Evolutionary conservation across 2,888 invertebrate genomes (phyloP), one percentile per base, ranked within the genome.

Genomic region (Antitype chi): DNA sequence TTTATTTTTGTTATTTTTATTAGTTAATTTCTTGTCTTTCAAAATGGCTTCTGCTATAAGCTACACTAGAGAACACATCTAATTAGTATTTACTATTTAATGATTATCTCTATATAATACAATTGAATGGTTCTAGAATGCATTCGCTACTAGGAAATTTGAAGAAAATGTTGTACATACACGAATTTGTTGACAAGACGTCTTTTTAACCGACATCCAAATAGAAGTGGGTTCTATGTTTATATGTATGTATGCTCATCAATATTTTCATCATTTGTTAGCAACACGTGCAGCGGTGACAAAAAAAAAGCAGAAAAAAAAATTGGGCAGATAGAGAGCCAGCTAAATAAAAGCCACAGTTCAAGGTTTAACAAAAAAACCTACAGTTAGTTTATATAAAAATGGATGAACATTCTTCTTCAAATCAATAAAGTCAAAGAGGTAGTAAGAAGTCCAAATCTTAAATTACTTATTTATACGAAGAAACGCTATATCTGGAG

Each of bases 401-500:
- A 59, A 25, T 15, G n/a, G 15, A 25, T 25, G 25, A 25, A 57
- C 25, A 55, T 94, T 89, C 97, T 97, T 89, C 98, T 97, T 73
- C 96, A 94, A 90, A 98, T 92, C 92, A 98, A 90, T 68, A 98
- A 87, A 32, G 97, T 96, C 89, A 98, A 88, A 23, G 98, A 97
- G 0, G 98, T 97, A 0, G 98, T 98, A 43, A 98, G 85, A 77
- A 98, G 85, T 97, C 98, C 98, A 96, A 98, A 98, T 93, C 98
- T 98, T 97, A 98, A 97, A 96, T 98, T 98, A 97, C 98, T 98
- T 97, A 98, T 97, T 91, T 38, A 38, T 38, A 38, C 98, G 98
- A 0, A 98, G 98, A 77, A 98, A 98, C 17, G 98, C 98, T 97
- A 98, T 98, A 97, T 98, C 98, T 8, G 98, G 98, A 0, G 98